Conservation (phyloP, 2,797 vertebrate genomes). For the Gymnoscopelus microlampas region DNA sequence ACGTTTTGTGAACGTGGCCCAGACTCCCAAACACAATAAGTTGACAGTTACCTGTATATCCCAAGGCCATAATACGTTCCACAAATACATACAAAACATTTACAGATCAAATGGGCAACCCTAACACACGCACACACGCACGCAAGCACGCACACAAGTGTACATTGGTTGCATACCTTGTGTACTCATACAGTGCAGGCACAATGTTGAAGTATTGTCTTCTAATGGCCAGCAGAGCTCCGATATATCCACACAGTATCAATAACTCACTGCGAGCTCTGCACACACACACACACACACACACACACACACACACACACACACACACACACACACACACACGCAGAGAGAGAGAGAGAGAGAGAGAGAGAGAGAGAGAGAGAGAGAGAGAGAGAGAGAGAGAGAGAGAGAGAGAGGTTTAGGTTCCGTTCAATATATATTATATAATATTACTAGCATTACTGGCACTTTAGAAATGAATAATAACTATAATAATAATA, state of each 20-base stretch:
- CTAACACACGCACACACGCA: no score
- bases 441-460: no score
- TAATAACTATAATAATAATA: not conserved
- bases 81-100: no score
- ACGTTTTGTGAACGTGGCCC: no score
- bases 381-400: constrained; percentile 6
- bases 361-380: constrained; percentile 4
- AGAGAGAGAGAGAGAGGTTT: not conserved
- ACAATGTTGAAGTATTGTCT: constrained; percentile 91
- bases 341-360: constrained; percentile 17
- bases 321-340: constrained; percentile 4
- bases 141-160: no score
- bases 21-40: no score
- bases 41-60: no score
- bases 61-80: no score
- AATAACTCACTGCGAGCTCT: constrained; percentile 93
- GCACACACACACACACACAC: constrained; percentile 31
- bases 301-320: constrained; percentile 13
- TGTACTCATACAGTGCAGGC: constrained; percentile 95
- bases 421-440: no score
- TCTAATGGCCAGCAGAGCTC: constrained; percentile 90
- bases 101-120: no score
- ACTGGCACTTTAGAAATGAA: not conserved
- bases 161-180: constrained; percentile 75
- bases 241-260: constrained; percentile 91